phyloP scores from a whole-genome alignment of 2,113 vertebrate genomes.

The Cinclus cinclus region DNA sequence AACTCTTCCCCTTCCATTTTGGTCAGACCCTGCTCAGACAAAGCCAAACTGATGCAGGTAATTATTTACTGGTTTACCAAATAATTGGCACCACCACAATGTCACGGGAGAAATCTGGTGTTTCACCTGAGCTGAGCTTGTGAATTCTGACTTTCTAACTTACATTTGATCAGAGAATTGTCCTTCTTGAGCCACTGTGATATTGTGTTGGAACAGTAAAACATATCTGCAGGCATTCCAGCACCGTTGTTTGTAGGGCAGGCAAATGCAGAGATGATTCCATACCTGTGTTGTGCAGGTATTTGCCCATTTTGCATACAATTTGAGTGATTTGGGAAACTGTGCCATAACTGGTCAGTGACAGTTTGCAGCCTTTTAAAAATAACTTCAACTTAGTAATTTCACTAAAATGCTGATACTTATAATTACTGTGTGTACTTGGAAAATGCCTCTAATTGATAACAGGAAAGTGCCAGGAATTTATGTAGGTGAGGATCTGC shows the following conservation, averaged over 20 bases:
- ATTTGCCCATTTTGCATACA: not conserved
- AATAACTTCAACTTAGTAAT: not conserved
- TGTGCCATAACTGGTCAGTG: not conserved
- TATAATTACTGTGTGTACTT: not conserved
- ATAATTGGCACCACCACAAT: not conserved
- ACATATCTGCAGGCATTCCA: not conserved
- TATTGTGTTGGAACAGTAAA: rapidly evolving
- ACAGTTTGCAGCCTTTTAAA: not conserved
- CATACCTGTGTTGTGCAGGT: not conserved
- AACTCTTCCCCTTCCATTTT: not conserved
- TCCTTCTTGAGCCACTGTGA: not conserved
- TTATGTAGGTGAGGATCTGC: not conserved
- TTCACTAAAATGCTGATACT: slow-evolving; percentile 12
- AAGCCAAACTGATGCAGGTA: not conserved
- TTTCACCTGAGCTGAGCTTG: not conserved
- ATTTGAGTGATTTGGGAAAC: not conserved
- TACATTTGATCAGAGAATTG: not conserved
- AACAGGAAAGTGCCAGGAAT: not conserved
- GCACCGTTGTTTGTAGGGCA: not conserved
- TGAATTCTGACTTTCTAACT: not conserved
- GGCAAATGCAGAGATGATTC: not conserved
- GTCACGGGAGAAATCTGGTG: not conserved
- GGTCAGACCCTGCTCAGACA: not conserved
- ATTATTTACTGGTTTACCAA: not conserved
- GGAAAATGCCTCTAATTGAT: not conserved